Evolutionary conservation across 1,140 invertebrate genomes (phyloP).

Genomic region (Sitodiplosis mosellana): DNA sequence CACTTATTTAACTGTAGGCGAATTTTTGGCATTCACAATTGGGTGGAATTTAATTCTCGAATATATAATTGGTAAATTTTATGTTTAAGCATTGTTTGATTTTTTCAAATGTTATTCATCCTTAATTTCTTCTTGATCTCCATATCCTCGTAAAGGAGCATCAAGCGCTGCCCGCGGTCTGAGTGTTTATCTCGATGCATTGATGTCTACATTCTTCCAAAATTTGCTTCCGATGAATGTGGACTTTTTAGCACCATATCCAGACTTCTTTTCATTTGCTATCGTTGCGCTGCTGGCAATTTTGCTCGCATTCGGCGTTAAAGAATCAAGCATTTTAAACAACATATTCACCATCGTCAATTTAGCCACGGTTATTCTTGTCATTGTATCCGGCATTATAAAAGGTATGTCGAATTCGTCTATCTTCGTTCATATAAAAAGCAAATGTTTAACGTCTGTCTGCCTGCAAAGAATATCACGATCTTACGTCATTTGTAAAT

Average conservation of each 20-base stretch:
- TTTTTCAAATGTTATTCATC: neutral
- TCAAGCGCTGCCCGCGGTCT: slow-evolving; percentile 84
- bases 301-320: slow-evolving; percentile 64
- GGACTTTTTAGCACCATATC: slow-evolving; percentile 55
- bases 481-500: no score
- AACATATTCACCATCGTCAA: slow-evolving; percentile 79
- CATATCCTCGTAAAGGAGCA: slow-evolving; percentile 32
- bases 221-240: slow-evolving; percentile 49
- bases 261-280: slow-evolving; percentile 59
- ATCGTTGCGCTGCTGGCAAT: slow-evolving; percentile 47
- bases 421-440: no score
- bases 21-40: slow-evolving; percentile 56
- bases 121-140: neutral
- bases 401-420: no score
- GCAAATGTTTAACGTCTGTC: no score
- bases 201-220: slow-evolving; percentile 47
- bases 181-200: slow-evolving; percentile 71
- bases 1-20: slow-evolving; percentile 74
- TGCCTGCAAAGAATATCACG: no score
- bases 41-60: slow-evolving; percentile 85
- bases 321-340: slow-evolving; percentile 75
- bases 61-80: slow-evolving; percentile 61
- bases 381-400: slow-evolving; percentile 63
- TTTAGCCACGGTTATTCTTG: slow-evolving; percentile 62
- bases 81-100: neutral